Evolutionary conservation across 2,888 invertebrate genomes (phyloP).

Genomic region (Hypercompe scribonia): DNA sequence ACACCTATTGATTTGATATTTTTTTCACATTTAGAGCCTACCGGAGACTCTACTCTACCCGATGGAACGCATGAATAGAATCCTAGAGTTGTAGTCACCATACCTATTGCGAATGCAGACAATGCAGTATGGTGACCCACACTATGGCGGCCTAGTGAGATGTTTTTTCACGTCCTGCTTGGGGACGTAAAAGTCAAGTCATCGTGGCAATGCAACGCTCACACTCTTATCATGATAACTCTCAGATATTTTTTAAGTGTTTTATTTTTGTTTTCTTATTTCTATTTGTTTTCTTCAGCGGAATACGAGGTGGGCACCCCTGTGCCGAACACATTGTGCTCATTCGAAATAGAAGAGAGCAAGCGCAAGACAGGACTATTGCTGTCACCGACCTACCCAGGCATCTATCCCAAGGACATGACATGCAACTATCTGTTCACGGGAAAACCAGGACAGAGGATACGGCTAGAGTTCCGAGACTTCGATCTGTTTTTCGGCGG

Average conservation of each 20-base stretch:
- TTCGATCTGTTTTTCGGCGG: conserved; percentile 99
- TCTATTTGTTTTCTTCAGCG: conserved; percentile 83
- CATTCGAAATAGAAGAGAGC: conserved; percentile 93
- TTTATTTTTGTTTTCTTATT: not conserved
- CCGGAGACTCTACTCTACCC: too few relatives aligned
- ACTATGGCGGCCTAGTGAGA: too few relatives aligned
- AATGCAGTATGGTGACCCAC: too few relatives aligned
- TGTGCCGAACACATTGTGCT: conserved; percentile 94
- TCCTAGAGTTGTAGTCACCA: too few relatives aligned
- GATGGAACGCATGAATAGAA: too few relatives aligned
- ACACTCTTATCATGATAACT: too few relatives aligned
- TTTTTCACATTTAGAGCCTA: not conserved
- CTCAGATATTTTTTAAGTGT: too few relatives aligned
- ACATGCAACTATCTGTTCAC: conserved; percentile 97
- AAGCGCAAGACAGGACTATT: conserved; percentile 93
- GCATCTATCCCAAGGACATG: conserved; percentile 98
- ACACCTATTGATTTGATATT: not conserved
- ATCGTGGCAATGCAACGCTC: too few relatives aligned
- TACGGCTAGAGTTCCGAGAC: conserved; percentile 98
- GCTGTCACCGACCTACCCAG: conserved; percentile 99
- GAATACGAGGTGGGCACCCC: conserved; percentile 97
- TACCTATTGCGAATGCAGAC: too few relatives aligned
- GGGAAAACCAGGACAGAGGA: conserved; percentile 95
- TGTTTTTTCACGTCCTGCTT: too few relatives aligned
- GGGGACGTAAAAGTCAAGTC: too few relatives aligned